A percentile compares a stretch with the other conserved stretches of the same genome.
phyloP scores from a whole-genome alignment of 2,888 invertebrate genomes.

The Campoplex nolae region DNA sequence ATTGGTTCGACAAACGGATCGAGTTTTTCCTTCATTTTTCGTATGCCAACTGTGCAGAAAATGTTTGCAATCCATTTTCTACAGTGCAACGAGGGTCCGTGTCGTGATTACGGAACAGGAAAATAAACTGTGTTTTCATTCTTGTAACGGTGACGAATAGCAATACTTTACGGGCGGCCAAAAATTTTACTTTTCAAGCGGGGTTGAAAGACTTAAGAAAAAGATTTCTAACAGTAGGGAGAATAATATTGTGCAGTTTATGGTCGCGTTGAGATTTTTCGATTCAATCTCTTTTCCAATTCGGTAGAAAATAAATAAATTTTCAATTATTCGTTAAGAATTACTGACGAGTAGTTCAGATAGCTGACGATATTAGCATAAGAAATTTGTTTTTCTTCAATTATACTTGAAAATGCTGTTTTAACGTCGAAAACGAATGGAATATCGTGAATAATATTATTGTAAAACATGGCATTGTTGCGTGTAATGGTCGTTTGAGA shows the following conservation, averaged over 20 bases:
- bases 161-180: slow-evolving; percentile 69
- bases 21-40: background rate
- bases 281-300: too few species aligned
- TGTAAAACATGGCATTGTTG: slow-evolving; percentile 39
- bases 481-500: slow-evolving; percentile 8
- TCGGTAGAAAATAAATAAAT: background rate
- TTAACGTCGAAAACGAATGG: slow-evolving; percentile 28
- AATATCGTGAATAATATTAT: slow-evolving; percentile 61
- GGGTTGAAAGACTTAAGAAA: slow-evolving; percentile 1
- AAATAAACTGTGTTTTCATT: slow-evolving; percentile 30
- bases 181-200: slow-evolving; percentile 68
- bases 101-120: background rate
- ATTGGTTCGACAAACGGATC: background rate
- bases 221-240: background rate
- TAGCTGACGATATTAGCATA: slow-evolving; percentile 16
- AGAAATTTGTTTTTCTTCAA: slow-evolving; percentile 47
- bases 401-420: slow-evolving; percentile 3
- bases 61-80: slow-evolving; percentile 6
- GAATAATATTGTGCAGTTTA: slow-evolving; percentile 5
- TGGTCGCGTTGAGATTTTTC: slow-evolving; percentile 38
- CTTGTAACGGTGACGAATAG: slow-evolving; percentile 61
- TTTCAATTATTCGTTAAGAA: background rate
- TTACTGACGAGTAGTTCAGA: background rate
- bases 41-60: slow-evolving; percentile 2
- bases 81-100: slow-evolving; percentile 5